phyloP scores from a whole-genome alignment of 1,140 invertebrate species.

The Calliphora vicina region DNA sequence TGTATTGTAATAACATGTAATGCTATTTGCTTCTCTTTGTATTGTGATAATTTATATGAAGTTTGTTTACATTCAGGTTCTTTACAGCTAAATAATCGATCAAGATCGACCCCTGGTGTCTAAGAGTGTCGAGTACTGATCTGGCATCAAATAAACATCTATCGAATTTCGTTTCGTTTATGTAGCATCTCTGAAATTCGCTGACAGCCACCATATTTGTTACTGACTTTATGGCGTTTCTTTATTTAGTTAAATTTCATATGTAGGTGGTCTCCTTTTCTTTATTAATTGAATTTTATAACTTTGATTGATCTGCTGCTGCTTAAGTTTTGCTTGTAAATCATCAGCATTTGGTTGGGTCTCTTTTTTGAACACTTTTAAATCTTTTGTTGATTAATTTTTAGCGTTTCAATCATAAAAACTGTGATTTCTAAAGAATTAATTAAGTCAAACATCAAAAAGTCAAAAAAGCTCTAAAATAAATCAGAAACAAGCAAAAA shows the following conservation, averaged over 20 bases:
- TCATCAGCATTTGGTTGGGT: slow-evolving; percentile 4
- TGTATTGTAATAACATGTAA: no score
- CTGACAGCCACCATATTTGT: no score
- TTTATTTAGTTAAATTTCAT: not conserved
- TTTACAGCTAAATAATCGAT: no score
- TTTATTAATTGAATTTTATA: slow-evolving; percentile 30
- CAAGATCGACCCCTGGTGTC: no score
- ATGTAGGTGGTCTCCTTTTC: slow-evolving; percentile 10
- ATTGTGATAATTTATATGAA: no score
- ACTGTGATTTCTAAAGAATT: not conserved
- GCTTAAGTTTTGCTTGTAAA: not conserved
- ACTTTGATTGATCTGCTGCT: slow-evolving; percentile 14
- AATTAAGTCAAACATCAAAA: not conserved
- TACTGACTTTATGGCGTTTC: not conserved
- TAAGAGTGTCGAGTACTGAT: no score
- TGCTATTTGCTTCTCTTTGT: no score
- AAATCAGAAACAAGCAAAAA: no score
- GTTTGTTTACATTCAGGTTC: no score
- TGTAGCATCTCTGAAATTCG: no score
- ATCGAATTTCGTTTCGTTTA: no score
- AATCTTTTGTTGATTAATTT: not conserved
- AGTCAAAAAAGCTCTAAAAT: not conserved
- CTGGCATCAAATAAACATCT: no score
- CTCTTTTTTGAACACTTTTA: not conserved
- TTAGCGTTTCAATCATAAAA: not conserved